Evolutionary conservation across 1,140 invertebrate genomes (phyloP), one percentile per base, ranked within the genome.

Genomic region (Chrysomallon squamiferum): DNA sequence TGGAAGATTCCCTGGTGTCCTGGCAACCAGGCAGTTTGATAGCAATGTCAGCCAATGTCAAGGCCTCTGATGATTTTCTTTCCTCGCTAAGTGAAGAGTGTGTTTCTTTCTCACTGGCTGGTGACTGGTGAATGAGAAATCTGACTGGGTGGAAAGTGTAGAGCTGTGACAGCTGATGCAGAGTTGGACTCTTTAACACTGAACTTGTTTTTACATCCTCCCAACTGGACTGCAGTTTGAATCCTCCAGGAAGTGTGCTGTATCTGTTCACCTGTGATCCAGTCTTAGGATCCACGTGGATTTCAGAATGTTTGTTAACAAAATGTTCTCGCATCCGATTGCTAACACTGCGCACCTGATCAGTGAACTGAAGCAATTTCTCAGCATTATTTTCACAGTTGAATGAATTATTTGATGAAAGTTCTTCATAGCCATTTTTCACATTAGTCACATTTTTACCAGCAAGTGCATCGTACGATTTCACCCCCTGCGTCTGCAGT

Each of bases 111-210:
- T 54, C 25, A 25, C 18, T 27, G 29, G 25, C 3, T 9, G 25
- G 41, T 47, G 22, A 1, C 20, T 56, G 3, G 45, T 59, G 5
- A 62, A 47, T 2, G 2, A 50, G 18, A 32, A 68, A 13, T 41
- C 59, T 68, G 22, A 47, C 47, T 18, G 60, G 43, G 38, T 54
- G 60, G 43, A 68, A 45, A 30, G 20, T 41, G 61, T 62, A 68
- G 32, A n/a, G 27, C 38, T 68, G 66, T 25, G 66, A 57, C 27
- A 68, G 33, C 54, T 68, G 66, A 57, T 47, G 62, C 45, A 68
- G 38, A 2, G 60, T 63, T 7, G 59, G 54, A 11, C 25, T 11
- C 27, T 54, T 52, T n/a, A 50, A 2, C 11, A 30, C 20, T 13
- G 62, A 32, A 4, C n/a, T 32, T 27, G 20, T 38, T 32, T 35